phyloP scores from a whole-genome alignment of 1,140 invertebrate genomes.

The Panagrolaimus sp. region DNA sequence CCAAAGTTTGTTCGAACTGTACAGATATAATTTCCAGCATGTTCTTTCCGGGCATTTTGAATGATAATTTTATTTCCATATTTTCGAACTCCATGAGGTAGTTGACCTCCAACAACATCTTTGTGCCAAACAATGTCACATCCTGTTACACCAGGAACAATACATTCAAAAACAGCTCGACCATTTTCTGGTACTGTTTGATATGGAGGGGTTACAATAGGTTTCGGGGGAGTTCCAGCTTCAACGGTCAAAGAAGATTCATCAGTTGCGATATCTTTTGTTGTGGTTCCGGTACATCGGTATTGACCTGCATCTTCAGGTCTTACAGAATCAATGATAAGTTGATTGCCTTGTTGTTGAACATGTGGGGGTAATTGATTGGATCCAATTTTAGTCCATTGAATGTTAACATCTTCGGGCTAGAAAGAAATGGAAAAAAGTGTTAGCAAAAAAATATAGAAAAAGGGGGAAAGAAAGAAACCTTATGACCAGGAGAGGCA shows the following conservation, averaged over 20 bases:
- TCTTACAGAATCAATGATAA: constrained; percentile 47
- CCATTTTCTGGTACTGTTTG: constrained; percentile 52
- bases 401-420: constrained; percentile 46
- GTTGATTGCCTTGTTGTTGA: constrained; percentile 37
- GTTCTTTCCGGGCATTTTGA: constrained; percentile 44
- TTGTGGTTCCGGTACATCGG: constrained; percentile 42
- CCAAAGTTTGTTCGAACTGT: constrained; percentile 37
- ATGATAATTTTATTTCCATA: constrained; percentile 56
- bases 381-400: constrained; percentile 50
- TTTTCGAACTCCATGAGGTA: constrained; percentile 53
- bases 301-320: constrained; percentile 48
- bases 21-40: constrained; percentile 57
- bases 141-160: constrained; percentile 54
- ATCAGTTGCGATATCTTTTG: constrained; percentile 49
- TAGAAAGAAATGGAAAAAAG: constrained; percentile 30
- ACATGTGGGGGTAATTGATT: constrained; percentile 37
- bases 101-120: constrained; percentile 49
- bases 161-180: constrained; percentile 52
- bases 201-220: constrained; percentile 55
- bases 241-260: constrained; percentile 42
- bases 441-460: neutral
- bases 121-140: constrained; percentile 59
- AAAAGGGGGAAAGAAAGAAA: neutral
- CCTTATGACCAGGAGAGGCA: constrained; percentile 18
- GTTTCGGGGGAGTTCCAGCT: constrained; percentile 44